Evolutionary conservation across 2,113 vertebrate genomes (phyloP), one percentile per base, ranked within the genome.

Genomic region (Chitala chitala): DNA sequence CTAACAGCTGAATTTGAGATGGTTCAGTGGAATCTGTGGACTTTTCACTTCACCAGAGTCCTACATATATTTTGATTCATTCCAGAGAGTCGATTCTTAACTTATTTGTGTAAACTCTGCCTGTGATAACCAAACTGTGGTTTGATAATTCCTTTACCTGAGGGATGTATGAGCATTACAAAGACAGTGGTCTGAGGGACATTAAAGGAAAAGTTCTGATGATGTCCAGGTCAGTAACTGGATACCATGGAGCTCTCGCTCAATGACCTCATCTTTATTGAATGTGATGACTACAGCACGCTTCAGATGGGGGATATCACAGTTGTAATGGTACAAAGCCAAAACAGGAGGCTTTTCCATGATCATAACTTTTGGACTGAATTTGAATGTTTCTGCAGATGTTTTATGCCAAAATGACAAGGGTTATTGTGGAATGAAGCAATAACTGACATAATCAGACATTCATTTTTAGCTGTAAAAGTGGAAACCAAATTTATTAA

Each of bases 361-460:
- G 78, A 81, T 77, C 73, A 77, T n/a, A 42, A 77, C 74, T 76
- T 38, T 26, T 54, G 69, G 24, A 8, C 26, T 5, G 24, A 56
- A 69, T 24, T 38, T 59, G 38, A 3, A 10, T 44, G 44, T 61
- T 71, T 22, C 29, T 55, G 56, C 20, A 40, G 36, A n/a, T 36
- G 24, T 46, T 56, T 59, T 15, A 20, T 71, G 44, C 12, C 63
- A 51, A 15, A 46, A 26, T 53, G 38, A 44, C 65, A n/a, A 33
- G 24, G 59, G 76, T 22, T 44, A 76, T 54, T 22, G 58, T 36
- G 58, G 53, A 55, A 69, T 71, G 75, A 79, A 78, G 61, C 64
- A 82, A 70, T 80, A 77, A 75, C 72, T 78, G 71, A 72, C 71
- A 61, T 7, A 1, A 54, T 53, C 65, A 80, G 74, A 78, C 80